Evolutionary conservation across 2,888 invertebrate genomes (phyloP).

Genomic region (Chaetogeoica ovagalla): DNA sequence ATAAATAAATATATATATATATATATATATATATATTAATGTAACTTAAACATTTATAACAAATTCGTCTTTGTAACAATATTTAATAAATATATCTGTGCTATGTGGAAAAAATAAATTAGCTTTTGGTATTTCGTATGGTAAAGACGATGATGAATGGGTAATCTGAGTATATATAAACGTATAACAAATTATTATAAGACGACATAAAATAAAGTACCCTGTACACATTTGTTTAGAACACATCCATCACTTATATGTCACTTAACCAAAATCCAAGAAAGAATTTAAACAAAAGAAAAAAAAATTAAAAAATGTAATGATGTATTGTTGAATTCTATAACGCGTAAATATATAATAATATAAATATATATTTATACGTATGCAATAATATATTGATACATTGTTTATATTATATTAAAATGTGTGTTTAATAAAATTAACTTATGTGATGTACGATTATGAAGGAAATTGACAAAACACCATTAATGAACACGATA

Average conservation of each 20-base stretch:
- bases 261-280: constrained; percentile 22
- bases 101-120: background rate
- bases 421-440: too few relatives aligned
- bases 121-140: background rate
- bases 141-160: constrained; percentile 29
- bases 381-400: too few relatives aligned
- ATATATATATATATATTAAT: too few relatives aligned
- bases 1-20: too few relatives aligned
- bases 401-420: too few relatives aligned
- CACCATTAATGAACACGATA: too few relatives aligned
- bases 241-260: constrained; percentile 30
- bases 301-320: constrained; percentile 5
- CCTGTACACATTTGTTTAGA: constrained; percentile 21
- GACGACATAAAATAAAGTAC: constrained; percentile 19
- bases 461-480: too few relatives aligned
- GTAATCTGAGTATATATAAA: constrained; percentile 25
- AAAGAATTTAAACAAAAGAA: background rate
- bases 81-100: too few relatives aligned
- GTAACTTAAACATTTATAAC: too few relatives aligned
- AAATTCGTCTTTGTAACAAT: too few relatives aligned
- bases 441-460: too few relatives aligned
- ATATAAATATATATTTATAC: background rate
- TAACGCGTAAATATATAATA: background rate
- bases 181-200: constrained; percentile 19
- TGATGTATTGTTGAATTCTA: constrained; percentile 2